A percentile compares a stretch with the other conserved stretches of the same genome.
Evolutionary conservation across 2,888 invertebrate species (phyloP).

Genomic region (Gerris lacustris): DNA sequence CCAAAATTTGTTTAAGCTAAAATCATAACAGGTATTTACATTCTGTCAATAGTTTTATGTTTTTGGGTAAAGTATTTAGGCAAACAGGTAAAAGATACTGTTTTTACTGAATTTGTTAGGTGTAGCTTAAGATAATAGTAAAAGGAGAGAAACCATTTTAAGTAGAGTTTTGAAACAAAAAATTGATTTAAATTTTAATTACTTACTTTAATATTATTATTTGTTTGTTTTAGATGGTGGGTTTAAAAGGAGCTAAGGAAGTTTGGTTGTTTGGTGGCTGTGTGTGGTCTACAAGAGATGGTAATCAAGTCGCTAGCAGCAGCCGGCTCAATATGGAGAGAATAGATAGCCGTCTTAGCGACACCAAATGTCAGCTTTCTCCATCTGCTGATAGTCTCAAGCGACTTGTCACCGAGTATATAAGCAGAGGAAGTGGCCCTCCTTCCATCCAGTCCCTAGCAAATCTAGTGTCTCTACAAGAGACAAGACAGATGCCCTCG

Average conservation of each 20-base stretch:
- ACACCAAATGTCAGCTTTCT: not conserved
- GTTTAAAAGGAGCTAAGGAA: slow-evolving; percentile 34
- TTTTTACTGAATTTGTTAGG: no score
- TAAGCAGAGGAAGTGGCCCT: not conserved
- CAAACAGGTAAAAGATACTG: no score
- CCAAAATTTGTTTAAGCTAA: no score
- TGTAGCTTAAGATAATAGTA: no score
- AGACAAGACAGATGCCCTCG: not conserved
- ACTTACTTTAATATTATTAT: not conserved
- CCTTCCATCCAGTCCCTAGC: not conserved
- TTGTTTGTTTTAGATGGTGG: slow-evolving; percentile 35
- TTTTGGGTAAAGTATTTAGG: no score
- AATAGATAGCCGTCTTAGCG: not conserved
- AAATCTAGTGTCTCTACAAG: not conserved
- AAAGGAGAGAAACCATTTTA: no score
- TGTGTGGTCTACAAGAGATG: not conserved
- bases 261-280: slow-evolving; percentile 37
- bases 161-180: no score
- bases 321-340: not conserved
- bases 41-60: no score
- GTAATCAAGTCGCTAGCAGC: not conserved
- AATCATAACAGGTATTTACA: no score
- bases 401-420: not conserved
- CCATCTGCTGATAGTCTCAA: not conserved
- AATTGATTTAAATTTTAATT: not conserved